These are phyloP conservation scores for Helarctos malayanus DNA, from an alignment of 2,797 vertebrate genomes.

Conservation along the genomic window DNA sequence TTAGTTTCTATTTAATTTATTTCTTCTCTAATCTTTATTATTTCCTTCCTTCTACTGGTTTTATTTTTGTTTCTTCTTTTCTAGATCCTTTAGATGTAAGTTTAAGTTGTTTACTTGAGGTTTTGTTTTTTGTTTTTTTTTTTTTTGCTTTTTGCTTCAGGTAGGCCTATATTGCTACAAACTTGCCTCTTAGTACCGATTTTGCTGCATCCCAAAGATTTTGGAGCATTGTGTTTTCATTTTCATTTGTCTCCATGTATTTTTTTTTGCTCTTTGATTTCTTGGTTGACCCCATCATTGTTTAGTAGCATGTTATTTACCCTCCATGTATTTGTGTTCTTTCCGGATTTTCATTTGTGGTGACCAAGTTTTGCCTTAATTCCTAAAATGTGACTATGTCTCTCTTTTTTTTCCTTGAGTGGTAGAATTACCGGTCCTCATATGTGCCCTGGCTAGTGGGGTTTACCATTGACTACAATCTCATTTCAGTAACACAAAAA, in stretches of 20 bases:
- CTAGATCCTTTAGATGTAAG: not conserved
- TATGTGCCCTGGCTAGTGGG: not conserved
- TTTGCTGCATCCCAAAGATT: not conserved
- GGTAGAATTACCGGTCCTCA: not conserved
- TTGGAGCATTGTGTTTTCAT: not conserved
- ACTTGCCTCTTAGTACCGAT: not conserved
- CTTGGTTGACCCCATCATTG: not conserved
- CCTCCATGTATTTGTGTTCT: not conserved
- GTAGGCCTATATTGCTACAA: not conserved
- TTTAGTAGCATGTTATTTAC: not conserved
- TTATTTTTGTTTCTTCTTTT: not conserved
- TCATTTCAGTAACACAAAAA: not conserved
- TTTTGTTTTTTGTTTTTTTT: not conserved
- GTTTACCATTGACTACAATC: not conserved
- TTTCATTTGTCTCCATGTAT: not conserved
- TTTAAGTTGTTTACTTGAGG: not conserved
- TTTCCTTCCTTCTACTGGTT: not conserved
- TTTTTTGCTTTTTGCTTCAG: not conserved
- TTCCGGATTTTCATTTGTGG: not conserved
- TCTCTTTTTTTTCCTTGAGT: not conserved
- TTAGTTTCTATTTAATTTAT: not conserved
- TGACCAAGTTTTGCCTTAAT: not conserved
- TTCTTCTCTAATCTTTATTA: not conserved
- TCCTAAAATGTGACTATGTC: not conserved
- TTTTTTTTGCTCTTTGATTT: not conserved